phyloP scores from a whole-genome alignment of 2,113 vertebrate species.

The Archocentrus centrarchus region DNA sequence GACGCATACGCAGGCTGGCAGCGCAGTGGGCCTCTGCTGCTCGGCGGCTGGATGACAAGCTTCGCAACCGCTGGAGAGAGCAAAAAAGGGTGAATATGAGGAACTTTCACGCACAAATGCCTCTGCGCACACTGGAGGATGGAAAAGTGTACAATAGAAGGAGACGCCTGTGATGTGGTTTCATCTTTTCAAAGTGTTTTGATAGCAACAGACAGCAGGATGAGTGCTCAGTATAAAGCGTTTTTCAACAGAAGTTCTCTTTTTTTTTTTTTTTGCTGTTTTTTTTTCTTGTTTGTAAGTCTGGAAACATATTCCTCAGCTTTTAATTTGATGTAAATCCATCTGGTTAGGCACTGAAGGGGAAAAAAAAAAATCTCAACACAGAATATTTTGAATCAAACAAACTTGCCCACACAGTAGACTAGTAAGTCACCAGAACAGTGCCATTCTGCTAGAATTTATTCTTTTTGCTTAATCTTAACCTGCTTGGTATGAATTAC shows the following conservation, averaged over 20 bases:
- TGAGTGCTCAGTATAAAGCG: neutral
- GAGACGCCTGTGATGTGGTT: constrained; percentile 1
- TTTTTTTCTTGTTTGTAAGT: neutral
- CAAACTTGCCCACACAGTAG: neutral
- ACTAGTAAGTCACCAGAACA: constrained; percentile 20
- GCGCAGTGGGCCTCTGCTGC: constrained; percentile 90
- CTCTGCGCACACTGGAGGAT: neutral
- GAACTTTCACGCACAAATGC: neutral
- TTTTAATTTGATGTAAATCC: constrained; percentile 36
- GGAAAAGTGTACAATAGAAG: neutral
- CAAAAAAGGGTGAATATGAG: constrained; percentile 84
- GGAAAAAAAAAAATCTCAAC: neutral
- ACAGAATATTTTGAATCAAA: constrained; percentile 34
- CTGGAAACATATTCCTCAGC: neutral
- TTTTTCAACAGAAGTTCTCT: neutral
- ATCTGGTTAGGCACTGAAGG: constrained; percentile 21
- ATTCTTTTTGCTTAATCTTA: constrained; percentile 27
- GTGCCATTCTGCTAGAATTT: constrained; percentile 51
- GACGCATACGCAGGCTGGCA: constrained; percentile 87
- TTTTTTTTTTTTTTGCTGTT: neutral
- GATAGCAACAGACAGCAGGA: neutral
- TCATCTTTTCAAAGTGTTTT: constrained; percentile 33
- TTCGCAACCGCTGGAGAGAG: constrained; percentile 80
- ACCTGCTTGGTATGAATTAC: neutral
- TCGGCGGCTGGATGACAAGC: constrained; percentile 83